Conservation (phyloP, 2,888 invertebrate genomes). For the Icerya purchasi region DNA sequence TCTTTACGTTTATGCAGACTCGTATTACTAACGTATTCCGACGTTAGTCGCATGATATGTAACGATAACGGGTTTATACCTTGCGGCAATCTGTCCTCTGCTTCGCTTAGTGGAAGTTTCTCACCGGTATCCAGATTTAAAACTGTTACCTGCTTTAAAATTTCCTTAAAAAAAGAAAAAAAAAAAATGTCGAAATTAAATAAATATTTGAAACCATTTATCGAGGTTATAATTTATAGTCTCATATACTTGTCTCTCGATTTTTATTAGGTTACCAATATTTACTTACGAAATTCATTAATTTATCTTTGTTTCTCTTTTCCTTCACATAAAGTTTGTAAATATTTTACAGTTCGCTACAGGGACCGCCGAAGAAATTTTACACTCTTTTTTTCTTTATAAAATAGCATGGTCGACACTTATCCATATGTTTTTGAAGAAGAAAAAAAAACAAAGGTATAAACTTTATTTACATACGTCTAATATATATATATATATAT, state of each 20-base stretch:
- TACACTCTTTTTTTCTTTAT: too few relatives aligned
- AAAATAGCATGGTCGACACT: too few relatives aligned
- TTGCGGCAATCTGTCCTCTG: constrained; percentile 77
- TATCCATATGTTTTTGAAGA: too few relatives aligned
- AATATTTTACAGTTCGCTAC: too few relatives aligned
- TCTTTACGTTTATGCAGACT: constrained; percentile 44
- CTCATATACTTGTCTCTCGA: neutral
- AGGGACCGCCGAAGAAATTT: too few relatives aligned
- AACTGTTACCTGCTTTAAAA: constrained; percentile 61
- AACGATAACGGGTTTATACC: constrained; percentile 83
- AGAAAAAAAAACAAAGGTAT: too few relatives aligned
- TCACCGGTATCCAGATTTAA: constrained; percentile 49
- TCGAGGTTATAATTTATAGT: neutral
- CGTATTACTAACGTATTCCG: constrained; percentile 60
- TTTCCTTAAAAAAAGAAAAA: constrained; percentile 36
- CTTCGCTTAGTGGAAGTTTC: constrained; percentile 77
- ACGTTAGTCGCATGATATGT: constrained; percentile 81
- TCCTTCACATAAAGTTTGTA: too few relatives aligned
- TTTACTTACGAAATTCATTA: too few relatives aligned
- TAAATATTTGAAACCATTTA: neutral
- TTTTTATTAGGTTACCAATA: neutral
- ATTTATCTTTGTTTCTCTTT: too few relatives aligned
- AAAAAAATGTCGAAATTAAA: neutral
- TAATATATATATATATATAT: too few relatives aligned
- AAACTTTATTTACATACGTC: too few relatives aligned